A percentile compares a stretch with the other conserved stretches of the same genome.
phyloP scores from a whole-genome alignment of 1,140 invertebrate species.

The Stegodyphus dumicola region DNA sequence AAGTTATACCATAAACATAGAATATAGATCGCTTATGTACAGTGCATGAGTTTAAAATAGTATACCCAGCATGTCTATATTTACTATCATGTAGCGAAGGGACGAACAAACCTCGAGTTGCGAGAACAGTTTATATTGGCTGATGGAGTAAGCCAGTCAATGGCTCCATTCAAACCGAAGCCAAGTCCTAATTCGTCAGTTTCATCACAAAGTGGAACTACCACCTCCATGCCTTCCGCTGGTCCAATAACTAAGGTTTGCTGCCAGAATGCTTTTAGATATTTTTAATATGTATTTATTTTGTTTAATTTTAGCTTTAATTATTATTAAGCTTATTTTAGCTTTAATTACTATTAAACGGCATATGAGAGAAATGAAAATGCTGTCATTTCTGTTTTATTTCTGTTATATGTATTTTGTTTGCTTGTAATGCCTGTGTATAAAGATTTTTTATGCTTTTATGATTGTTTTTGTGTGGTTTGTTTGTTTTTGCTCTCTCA shows the following conservation, averaged over 20 bases:
- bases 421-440: no score
- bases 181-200: constrained; percentile 60
- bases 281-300: background rate
- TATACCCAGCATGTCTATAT: constrained; percentile 54
- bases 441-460: no score
- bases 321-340: background rate
- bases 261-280: background rate
- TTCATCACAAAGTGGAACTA: constrained; percentile 55
- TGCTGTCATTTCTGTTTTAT: constrained; percentile 2
- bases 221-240: constrained; percentile 49
- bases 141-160: constrained; percentile 95
- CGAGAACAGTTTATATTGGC: constrained; percentile 98
- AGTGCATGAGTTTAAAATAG: background rate
- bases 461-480: no score
- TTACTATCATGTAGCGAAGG: constrained; percentile 81
- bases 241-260: constrained; percentile 64
- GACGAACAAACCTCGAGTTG: constrained; percentile 98
- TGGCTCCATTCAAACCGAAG: constrained; percentile 86
- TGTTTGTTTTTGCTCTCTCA: no score
- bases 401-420: background rate
- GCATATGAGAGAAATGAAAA: constrained; percentile 33
- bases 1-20: no score
- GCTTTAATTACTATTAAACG: background rate
- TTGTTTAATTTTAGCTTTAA: constrained; percentile 1
- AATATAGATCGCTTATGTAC: background rate